These are phyloP conservation scores for Erpornis zantholeuca DNA, from an alignment of 2,113 vertebrate species.

Conservation along the genomic window DNA sequence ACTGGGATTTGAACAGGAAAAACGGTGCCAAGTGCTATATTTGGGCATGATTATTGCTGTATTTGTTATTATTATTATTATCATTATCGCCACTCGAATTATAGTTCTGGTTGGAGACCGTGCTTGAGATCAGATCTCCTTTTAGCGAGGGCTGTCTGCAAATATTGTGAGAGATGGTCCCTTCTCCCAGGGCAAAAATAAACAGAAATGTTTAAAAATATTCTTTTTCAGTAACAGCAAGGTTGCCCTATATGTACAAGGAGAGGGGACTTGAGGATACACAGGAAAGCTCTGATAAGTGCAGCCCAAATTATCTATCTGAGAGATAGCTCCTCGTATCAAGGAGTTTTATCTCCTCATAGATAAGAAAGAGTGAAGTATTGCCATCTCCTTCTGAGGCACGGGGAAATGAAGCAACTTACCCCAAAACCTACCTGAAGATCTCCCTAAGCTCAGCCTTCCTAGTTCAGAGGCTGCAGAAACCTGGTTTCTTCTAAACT, in stretches of 20 bases:
- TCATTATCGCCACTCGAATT: constrained; percentile 12
- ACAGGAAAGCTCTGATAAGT: neutral
- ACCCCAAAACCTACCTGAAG: neutral
- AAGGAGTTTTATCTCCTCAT: neutral
- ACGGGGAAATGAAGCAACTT: neutral
- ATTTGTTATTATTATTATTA: constrained; percentile 52
- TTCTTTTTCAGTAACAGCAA: neutral
- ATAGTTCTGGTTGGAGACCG: neutral
- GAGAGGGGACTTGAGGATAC: neutral
- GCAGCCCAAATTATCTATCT: fast-evolving
- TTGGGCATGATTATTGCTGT: constrained; percentile 6
- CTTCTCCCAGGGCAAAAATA: neutral
- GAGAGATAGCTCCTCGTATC: neutral
- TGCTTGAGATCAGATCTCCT: constrained; percentile 14
- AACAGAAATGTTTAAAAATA: neutral
- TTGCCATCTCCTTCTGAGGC: neutral
- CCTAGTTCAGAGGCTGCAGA: neutral
- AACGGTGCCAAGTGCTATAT: constrained; percentile 8
- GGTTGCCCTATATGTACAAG: neutral
- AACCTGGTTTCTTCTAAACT: neutral
- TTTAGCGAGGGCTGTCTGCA: neutral
- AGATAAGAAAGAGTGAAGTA: neutral
- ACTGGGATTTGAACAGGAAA: constrained; percentile 2
- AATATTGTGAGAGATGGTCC: neutral
- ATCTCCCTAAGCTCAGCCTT: neutral